Conservation (phyloP, 2,888 invertebrate species). For the Coecobrya sp. region DNA sequence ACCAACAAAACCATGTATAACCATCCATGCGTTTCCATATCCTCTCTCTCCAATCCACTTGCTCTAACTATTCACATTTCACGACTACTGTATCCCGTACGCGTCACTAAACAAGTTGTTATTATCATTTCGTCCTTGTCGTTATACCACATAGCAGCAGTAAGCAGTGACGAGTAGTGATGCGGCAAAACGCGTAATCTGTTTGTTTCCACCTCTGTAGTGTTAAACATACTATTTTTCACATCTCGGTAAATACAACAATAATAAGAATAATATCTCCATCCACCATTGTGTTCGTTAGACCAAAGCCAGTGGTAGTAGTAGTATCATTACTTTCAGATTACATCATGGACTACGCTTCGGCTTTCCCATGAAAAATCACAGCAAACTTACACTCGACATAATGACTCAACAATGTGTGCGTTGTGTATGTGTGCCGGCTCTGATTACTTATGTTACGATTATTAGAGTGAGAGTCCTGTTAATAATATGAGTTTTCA, state of each 20-base stretch:
- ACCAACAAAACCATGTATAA: no score
- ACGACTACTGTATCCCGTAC: conserved; percentile 42
- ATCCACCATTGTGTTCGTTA: not conserved
- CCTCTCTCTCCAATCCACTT: conserved; percentile 66
- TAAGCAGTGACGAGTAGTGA: conserved; percentile 17
- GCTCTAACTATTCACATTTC: conserved; percentile 23
- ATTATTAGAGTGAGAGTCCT: not conserved
- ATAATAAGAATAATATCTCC: not conserved
- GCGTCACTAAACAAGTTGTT: conserved; percentile 72
- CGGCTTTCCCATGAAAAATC: not conserved
- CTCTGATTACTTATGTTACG: not conserved
- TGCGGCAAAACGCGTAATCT: conserved; percentile 52
- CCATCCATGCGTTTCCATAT: conserved; percentile 62
- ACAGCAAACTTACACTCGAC: not conserved
- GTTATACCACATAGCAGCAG: not conserved
- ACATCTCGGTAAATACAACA: not conserved
- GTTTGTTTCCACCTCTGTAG: conserved; percentile 53
- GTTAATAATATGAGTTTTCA: not conserved
- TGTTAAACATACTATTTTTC: not conserved
- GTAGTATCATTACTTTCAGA: conserved; percentile 1
- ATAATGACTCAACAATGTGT: not conserved
- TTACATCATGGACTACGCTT: not conserved
- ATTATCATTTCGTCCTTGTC: not conserved
- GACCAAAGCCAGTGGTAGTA: not conserved
- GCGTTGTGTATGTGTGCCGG: no score